These are phyloP conservation scores for Ischnura elegans DNA, from an alignment of 2,888 invertebrate genomes.

Conservation along the genomic window DNA sequence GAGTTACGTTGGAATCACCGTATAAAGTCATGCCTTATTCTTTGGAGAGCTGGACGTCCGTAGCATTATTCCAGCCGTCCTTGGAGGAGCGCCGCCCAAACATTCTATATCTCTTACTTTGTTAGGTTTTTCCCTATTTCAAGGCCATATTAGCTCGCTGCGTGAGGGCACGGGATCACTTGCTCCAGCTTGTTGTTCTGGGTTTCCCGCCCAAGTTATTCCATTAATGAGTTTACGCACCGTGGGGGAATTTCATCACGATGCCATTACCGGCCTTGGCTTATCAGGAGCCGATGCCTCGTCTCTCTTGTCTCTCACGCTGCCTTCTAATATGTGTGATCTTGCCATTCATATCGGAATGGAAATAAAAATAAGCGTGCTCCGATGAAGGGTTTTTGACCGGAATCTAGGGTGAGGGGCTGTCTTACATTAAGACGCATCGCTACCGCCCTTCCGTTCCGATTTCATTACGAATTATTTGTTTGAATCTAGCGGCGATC, in stretches of 20 bases:
- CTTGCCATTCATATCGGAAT: not conserved
- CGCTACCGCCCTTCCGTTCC: too few species aligned
- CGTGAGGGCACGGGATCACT: slow-evolving; percentile 43
- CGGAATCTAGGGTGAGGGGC: not conserved
- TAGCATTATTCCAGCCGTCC: not conserved
- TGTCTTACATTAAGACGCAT: not conserved
- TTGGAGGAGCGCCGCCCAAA: slow-evolving; percentile 7
- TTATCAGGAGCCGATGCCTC: not conserved
- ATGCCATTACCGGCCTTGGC: slow-evolving; percentile 19
- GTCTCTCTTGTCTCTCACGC: not conserved
- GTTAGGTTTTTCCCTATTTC: slow-evolving; percentile 42
- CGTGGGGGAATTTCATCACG: slow-evolving; percentile 33
- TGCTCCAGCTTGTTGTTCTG: slow-evolving; percentile 14
- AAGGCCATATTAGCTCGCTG: not conserved
- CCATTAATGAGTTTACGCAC: slow-evolving; percentile 54
- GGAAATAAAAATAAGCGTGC: not conserved
- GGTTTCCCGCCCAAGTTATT: slow-evolving; percentile 43
- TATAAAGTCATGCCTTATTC: not conserved
- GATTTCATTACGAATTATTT: too few species aligned
- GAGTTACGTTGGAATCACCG: not conserved
- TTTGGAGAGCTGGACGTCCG: not conserved
- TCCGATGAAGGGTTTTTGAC: not conserved
- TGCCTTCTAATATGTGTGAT: not conserved
- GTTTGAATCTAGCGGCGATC: not conserved
- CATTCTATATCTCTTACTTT: not conserved